A percentile compares a stretch with the other conserved stretches of the same genome.
Evolutionary conservation across 2,888 invertebrate species (phyloP).

Genomic region (Andrena bicolor): DNA sequence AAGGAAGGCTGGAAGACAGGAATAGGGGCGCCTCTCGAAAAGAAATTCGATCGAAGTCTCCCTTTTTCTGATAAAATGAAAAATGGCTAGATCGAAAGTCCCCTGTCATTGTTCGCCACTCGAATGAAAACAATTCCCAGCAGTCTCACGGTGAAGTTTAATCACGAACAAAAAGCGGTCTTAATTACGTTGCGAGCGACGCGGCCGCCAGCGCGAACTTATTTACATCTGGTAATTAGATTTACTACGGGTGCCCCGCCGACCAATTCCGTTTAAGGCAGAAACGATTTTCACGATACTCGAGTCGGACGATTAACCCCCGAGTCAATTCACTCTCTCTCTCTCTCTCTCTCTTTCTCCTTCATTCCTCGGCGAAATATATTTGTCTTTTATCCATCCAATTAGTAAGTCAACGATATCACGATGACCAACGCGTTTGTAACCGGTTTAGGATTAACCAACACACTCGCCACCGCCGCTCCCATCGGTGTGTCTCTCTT

Average conservation of each 20-base stretch:
- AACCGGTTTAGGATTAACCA: conserved; percentile 75
- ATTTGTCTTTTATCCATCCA: conserved; percentile 74
- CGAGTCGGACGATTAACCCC: conserved; percentile 43
- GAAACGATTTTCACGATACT: conserved; percentile 42
- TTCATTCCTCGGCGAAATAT: conserved; percentile 47
- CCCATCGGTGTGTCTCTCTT: conserved; percentile 11
- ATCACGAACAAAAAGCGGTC: background rate
- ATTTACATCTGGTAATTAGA: conserved; percentile 45
- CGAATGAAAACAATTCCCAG: background rate
- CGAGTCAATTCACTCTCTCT: conserved; percentile 20
- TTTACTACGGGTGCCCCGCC: background rate
- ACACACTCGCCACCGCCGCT: conserved; percentile 45
- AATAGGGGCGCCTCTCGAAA: background rate
- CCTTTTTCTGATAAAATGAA: background rate
- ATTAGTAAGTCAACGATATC: conserved; percentile 76
- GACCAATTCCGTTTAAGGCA: conserved; percentile 16
- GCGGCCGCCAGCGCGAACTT: background rate
- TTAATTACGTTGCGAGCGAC: conserved; percentile 9
- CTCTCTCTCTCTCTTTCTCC: background rate
- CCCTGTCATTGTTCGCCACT: background rate
- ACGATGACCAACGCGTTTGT: conserved; percentile 73
- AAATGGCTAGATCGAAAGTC: background rate
- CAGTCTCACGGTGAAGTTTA: background rate
- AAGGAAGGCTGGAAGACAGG: too few relatives aligned
- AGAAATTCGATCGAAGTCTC: background rate